Conservation (phyloP, 1,140 invertebrate genomes). For the Drosophila nasuta region DNA sequence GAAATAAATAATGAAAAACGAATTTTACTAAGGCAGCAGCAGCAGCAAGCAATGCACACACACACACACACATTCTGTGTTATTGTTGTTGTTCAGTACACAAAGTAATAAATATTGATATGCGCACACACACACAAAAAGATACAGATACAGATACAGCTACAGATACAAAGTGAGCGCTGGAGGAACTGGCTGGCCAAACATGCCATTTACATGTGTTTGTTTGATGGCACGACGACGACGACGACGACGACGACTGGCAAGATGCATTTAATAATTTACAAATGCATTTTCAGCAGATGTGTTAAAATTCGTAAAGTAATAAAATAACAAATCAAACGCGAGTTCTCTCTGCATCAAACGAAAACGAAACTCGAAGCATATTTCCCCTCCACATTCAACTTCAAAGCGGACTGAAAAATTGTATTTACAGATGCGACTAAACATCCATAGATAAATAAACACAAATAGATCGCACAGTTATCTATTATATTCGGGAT, state of each 20-base stretch:
- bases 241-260: constrained; percentile 25
- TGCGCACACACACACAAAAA: constrained; percentile 40
- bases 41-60: neutral
- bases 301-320: constrained; percentile 85
- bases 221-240: constrained; percentile 40
- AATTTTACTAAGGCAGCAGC: constrained; percentile 70
- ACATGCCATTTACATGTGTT: constrained; percentile 78
- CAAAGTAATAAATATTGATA: constrained; percentile 84
- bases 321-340: constrained; percentile 84
- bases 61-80: neutral
- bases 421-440: constrained; percentile 77
- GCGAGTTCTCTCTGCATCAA: constrained; percentile 55
- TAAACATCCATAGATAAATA: constrained; percentile 65
- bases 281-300: constrained; percentile 84
- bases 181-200: constrained; percentile 37
- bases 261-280: constrained; percentile 83
- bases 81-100: constrained; percentile 36
- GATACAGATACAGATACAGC: constrained; percentile 21
- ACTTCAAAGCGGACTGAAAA: constrained; percentile 45
- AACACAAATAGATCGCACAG: constrained; percentile 37
- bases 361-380: constrained; percentile 40
- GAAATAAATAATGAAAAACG: constrained; percentile 76
- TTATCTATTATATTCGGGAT: constrained; percentile 17
- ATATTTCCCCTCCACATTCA: constrained; percentile 8
- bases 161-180: constrained; percentile 19